Percentiles rank a stretch among this genome's conserved stretches.
phyloP scores from a whole-genome alignment of 2,797 vertebrate genomes.

The Sebastes elongatus region DNA sequence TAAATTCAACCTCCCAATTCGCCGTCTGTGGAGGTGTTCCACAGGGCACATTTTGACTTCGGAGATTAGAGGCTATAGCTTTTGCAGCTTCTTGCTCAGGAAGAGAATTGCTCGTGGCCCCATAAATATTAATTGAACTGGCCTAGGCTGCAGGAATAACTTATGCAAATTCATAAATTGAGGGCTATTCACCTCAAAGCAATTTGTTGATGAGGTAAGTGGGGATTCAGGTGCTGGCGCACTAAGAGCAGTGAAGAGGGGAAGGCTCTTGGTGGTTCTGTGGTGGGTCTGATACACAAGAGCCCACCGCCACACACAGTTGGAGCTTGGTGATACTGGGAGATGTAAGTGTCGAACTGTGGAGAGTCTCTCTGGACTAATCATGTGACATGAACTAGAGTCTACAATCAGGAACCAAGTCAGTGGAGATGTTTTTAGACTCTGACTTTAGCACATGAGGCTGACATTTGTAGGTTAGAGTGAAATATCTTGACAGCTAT shows the following conservation, averaged over 20 bases:
- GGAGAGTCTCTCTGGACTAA: slow-evolving; percentile 1
- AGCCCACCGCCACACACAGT: slow-evolving; percentile 2
- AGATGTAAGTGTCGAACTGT: slow-evolving; percentile 8
- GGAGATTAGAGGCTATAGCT: slow-evolving; percentile 39
- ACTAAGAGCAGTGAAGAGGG: slow-evolving; percentile 35
- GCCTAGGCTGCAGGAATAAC: slow-evolving; percentile 64
- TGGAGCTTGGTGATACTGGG: slow-evolving; percentile 8
- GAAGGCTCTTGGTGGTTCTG: slow-evolving; percentile 12
- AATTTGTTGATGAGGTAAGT: slow-evolving; percentile 78
- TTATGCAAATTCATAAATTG: slow-evolving; percentile 75
- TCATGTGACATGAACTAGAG: not conserved
- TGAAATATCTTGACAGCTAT: not conserved
- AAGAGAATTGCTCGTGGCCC: slow-evolving; percentile 44
- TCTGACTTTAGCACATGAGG: not conserved
- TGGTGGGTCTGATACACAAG: slow-evolving; percentile 22
- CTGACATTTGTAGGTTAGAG: not conserved
- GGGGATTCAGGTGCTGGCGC: slow-evolving; percentile 40
- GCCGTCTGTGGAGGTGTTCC: slow-evolving; percentile 28
- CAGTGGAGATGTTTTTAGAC: not conserved
- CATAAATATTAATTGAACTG: slow-evolving; percentile 75
- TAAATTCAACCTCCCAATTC: slow-evolving; percentile 26
- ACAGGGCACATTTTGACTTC: slow-evolving; percentile 53
- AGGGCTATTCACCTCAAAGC: slow-evolving; percentile 76
- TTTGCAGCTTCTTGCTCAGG: slow-evolving; percentile 34
- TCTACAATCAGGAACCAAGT: not conserved